Evolutionary conservation across 2,888 invertebrate genomes (phyloP).

Genomic region (Athalia rosae): DNA sequence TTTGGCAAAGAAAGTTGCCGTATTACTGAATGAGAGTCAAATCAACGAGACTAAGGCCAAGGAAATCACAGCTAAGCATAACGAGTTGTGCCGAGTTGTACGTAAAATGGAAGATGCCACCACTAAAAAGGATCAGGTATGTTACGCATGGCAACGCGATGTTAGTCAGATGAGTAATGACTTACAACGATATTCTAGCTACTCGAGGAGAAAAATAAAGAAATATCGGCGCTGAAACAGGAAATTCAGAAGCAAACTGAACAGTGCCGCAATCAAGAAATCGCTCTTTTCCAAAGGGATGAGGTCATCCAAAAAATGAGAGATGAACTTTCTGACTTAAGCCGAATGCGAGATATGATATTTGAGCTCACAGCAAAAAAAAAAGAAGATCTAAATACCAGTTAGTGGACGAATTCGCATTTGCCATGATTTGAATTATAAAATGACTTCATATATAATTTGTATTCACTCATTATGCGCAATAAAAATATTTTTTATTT

Average conservation of each 20-base stretch:
- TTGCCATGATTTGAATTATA: neutral
- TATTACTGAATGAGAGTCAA: conserved; percentile 54
- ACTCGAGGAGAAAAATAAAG: conserved; percentile 61
- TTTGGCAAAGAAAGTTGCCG: conserved; percentile 56
- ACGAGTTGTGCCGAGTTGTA: conserved; percentile 55
- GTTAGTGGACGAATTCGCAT: neutral
- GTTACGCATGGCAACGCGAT: neutral
- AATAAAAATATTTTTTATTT: conserved; percentile 7
- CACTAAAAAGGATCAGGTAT: conserved; percentile 63
- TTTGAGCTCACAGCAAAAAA: conserved; percentile 67
- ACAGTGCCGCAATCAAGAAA: conserved; percentile 60
- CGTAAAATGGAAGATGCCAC: conserved; percentile 60
- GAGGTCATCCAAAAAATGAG: conserved; percentile 57
- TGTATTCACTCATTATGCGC: neutral
- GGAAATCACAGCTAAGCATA: conserved; percentile 54
- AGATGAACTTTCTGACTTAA: conserved; percentile 61
- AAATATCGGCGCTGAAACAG: conserved; percentile 64
- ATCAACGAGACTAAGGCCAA: conserved; percentile 50
- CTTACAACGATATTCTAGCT: conserved; percentile 52
- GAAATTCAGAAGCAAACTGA: conserved; percentile 63
- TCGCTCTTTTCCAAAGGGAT: conserved; percentile 63
- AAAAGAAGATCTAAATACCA: conserved; percentile 58
- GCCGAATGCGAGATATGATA: conserved; percentile 69
- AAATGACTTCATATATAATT: neutral
- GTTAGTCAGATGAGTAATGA: neutral